A percentile compares a stretch with the other conserved stretches of the same genome.
Conservation (phyloP, 2,113 vertebrate genomes). For the Bujurquina vittata region DNA sequence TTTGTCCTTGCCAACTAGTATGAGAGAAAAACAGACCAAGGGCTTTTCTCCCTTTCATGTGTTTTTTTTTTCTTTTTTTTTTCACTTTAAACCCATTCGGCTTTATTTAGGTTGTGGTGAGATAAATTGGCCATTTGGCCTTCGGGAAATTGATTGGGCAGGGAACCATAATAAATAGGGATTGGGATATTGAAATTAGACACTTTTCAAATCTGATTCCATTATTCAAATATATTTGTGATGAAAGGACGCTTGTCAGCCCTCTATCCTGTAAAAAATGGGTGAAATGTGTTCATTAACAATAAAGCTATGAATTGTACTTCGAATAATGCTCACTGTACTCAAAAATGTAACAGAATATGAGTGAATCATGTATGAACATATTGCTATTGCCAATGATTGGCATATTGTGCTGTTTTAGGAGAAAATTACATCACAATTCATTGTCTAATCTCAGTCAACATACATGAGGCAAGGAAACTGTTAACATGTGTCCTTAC, state of each 20-base stretch:
- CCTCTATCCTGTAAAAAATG: not conserved
- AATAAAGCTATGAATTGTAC: not conserved
- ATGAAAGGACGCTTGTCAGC: not conserved
- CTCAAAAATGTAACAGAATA: not conserved
- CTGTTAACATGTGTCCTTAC: not conserved
- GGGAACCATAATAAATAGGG: not conserved
- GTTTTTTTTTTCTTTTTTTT: not conserved
- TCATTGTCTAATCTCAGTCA: not conserved
- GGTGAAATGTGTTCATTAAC: not conserved
- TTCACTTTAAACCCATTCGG: not conserved
- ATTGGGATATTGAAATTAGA: not conserved
- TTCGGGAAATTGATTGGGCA: conserved; percentile 29
- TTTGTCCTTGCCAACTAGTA: conserved; percentile 6
- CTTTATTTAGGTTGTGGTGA: conserved; percentile 5
- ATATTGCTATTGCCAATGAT: not conserved
- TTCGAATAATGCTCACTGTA: not conserved
- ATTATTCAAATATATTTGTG: not conserved
- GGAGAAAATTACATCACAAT: not conserved
- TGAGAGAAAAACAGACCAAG: conserved; percentile 15
- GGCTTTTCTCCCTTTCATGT: conserved; percentile 18
- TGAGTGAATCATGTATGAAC: not conserved
- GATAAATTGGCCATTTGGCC: conserved; percentile 43
- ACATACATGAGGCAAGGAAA: not conserved
- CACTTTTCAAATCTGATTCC: not conserved
- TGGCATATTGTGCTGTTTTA: not conserved